These are phyloP conservation scores for Crenuchus spilurus DNA, from an alignment of 2,797 vertebrate genomes.

Conservation along the genomic window DNA sequence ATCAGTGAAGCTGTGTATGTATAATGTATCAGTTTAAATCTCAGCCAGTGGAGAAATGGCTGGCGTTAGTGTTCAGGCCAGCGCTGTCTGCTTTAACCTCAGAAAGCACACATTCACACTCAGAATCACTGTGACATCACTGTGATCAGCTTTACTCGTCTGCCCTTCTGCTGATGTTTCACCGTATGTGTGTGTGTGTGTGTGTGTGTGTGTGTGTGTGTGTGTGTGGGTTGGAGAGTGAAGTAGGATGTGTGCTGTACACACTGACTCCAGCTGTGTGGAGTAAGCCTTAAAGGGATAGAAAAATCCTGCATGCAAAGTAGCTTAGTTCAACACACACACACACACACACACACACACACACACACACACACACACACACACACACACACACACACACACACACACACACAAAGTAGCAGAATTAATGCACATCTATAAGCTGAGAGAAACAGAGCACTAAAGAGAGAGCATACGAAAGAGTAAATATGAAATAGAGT, in stretches of 20 bases:
- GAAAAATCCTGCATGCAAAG: constrained; percentile 6
- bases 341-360: not conserved
- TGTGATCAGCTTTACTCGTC: not conserved
- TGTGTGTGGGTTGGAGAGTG: not conserved
- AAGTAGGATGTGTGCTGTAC: not conserved
- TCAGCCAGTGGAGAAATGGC: not conserved
- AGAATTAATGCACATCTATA: not conserved
- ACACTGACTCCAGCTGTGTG: not conserved
- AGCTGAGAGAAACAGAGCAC: not conserved
- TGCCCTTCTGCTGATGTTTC: not conserved
- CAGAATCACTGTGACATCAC: not conserved
- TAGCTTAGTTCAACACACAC: constrained; percentile 10
- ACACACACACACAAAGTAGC: constrained; percentile 8
- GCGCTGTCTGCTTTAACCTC: no score
- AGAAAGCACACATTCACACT: not conserved
- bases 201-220: not conserved
- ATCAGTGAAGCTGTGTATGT: not conserved
- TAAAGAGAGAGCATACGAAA: not conserved
- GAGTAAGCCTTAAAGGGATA: constrained; percentile 16
- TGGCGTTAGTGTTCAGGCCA: not conserved
- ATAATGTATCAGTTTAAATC: not conserved
- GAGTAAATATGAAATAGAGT: not conserved
- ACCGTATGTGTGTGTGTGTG: not conserved
- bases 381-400: not conserved
- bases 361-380: not conserved